Evolutionary conservation across 2,888 invertebrate genomes (phyloP), one percentile per base, ranked within the genome.

Genomic region (Thymelicus sylvestris): DNA sequence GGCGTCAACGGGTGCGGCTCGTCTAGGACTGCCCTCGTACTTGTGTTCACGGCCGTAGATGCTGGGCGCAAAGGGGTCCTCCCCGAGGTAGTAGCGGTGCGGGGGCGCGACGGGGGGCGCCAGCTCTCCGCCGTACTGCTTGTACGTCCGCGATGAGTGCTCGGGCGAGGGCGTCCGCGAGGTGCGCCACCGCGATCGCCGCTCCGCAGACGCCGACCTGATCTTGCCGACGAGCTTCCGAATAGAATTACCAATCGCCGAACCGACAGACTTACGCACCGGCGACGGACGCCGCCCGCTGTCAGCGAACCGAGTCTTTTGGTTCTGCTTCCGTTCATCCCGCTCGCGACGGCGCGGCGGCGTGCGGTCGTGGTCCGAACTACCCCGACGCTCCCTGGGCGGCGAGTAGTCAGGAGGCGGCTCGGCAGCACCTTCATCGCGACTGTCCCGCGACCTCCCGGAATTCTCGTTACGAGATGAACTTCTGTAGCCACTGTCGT

Each of bases 31-130:
- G 83, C 96, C 95, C 88, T 96, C 96, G 92, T 97, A 97, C 85
- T 97, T 97, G 88, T 97, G 97, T 89, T 97, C 97, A 81, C 97
- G 95, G 74, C 97, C 97, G 88, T 97, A 97, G 84, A 97, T 96
- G 89, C 96, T 97, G 75, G 96, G 96, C 71, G 96, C 96, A 87
- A 97, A 97, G 41, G 97, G 97, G 93, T 97, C 97, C 91, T 97
- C 97, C 52, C 97, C 97, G 77, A 97, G 95, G 88, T 97, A 97
- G 91, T 97, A 97, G 77, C 96, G 95, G 84, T 97, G 97, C 75
- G 96, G 95, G 12, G 96, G 96, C 74, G 90, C 89, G 79, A 84
- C 83, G 81, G 88, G 90, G 83, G 93, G 93, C 81, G 93, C 90
- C 79, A 92, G 80, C 83, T 93, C 93, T 62, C 89, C 93, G 74